A percentile compares a stretch with the other conserved stretches of the same genome.
phyloP scores from a whole-genome alignment of 2,797 vertebrate species.

The Anableps anableps region DNA sequence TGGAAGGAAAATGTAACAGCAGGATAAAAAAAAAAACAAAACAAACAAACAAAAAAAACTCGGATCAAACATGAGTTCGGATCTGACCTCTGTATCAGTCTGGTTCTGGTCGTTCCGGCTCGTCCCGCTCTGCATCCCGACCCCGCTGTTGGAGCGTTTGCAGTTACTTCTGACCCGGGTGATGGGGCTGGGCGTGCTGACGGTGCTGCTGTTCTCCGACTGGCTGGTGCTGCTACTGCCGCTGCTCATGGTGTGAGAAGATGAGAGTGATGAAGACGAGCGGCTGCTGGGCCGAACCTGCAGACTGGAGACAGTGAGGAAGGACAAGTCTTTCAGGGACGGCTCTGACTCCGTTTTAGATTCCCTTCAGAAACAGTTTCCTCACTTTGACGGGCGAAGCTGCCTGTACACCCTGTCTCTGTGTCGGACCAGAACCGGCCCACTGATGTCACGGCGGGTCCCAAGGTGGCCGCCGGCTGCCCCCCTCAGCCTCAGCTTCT shows the following conservation, averaged over 20 bases:
- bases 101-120: slow-evolving; percentile 31
- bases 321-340: neutral
- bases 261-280: slow-evolving; percentile 66
- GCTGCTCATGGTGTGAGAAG: slow-evolving; percentile 73
- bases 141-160: slow-evolving; percentile 60
- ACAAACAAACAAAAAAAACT: too few species aligned
- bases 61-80: neutral
- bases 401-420: slow-evolving; percentile 79
- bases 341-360: neutral
- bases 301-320: slow-evolving; percentile 71
- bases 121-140: accelerated
- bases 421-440: slow-evolving; percentile 81
- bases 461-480: slow-evolving; percentile 16
- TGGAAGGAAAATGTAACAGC: neutral
- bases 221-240: slow-evolving; percentile 80
- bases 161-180: slow-evolving; percentile 77
- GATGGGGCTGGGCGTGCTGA: slow-evolving; percentile 83
- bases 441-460: slow-evolving; percentile 66
- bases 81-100: slow-evolving; percentile 48
- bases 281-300: slow-evolving; percentile 53
- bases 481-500: slow-evolving; percentile 82
- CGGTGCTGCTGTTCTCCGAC: slow-evolving; percentile 81
- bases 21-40: neutral
- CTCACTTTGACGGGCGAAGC: slow-evolving; percentile 64
- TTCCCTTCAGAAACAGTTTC: neutral